These are phyloP conservation scores for Hemicordylus capensis DNA, from an alignment of 2,113 vertebrate genomes.

Conservation along the genomic window DNA sequence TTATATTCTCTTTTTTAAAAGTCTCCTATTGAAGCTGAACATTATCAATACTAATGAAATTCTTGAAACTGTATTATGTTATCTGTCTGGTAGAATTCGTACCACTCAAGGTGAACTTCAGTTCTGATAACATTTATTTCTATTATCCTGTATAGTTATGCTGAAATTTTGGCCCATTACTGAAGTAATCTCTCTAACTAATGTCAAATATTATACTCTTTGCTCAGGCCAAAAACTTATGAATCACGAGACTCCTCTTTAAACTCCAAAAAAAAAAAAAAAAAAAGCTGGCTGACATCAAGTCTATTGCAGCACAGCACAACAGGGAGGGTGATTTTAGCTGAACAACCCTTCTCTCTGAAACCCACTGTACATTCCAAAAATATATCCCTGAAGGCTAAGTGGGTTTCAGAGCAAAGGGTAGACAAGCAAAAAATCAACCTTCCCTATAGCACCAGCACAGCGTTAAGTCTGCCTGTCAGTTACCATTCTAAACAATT, in stretches of 20 bases:
- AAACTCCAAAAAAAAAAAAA: neutral
- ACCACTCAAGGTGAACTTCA: constrained; percentile 9
- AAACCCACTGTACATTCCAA: no score
- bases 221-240: neutral
- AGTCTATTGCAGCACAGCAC: no score
- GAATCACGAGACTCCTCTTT: neutral
- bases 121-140: constrained; percentile 26
- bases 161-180: neutral
- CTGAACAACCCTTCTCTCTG: no score
- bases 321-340: no score
- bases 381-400: no score
- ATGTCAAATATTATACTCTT: neutral
- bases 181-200: neutral
- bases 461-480: no score
- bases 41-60: constrained; percentile 47
- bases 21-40: constrained; percentile 47
- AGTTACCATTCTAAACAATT: accelerated
- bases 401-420: no score
- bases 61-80: constrained; percentile 32
- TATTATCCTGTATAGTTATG: neutral
- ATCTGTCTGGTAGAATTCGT: constrained; percentile 22
- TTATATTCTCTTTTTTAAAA: no score
- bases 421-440: no score
- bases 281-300: no score
- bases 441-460: no score